phyloP scores from a whole-genome alignment of 2,888 invertebrate species.

The Lepas anatifera region DNA sequence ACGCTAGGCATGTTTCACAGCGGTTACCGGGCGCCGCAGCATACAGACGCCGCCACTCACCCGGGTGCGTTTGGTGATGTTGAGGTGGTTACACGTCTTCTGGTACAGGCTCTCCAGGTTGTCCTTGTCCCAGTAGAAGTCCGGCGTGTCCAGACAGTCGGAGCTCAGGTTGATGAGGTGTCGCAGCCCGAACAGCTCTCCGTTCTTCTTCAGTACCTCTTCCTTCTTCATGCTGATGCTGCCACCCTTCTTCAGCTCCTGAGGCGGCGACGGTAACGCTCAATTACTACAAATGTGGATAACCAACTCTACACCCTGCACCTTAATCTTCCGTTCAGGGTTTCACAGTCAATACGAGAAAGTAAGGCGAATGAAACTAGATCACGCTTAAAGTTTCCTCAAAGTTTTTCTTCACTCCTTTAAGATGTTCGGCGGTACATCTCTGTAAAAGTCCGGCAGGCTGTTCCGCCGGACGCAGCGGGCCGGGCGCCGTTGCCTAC shows the following conservation, averaged over 20 bases:
- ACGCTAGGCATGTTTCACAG: background rate
- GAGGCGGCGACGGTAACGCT: too few species aligned
- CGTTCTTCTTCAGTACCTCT: conserved; percentile 63
- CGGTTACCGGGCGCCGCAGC: background rate
- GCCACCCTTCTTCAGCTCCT: conserved; percentile 49
- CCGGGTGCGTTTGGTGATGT: conserved; percentile 67
- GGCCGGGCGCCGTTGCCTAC: too few species aligned
- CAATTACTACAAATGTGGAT: too few species aligned
- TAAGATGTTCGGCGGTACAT: too few species aligned
- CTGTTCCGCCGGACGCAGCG: too few species aligned
- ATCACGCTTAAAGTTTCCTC: too few species aligned
- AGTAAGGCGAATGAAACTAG: too few species aligned
- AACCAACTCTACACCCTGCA: too few species aligned
- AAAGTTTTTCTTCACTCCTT: too few species aligned
- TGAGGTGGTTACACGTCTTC: conserved; percentile 69
- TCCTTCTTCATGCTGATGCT: conserved; percentile 29
- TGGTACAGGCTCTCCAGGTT: conserved; percentile 72
- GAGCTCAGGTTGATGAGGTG: conserved; percentile 87
- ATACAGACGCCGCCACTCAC: conserved; percentile 36
- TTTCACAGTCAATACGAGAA: too few species aligned
- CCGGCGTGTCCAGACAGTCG: conserved; percentile 85
- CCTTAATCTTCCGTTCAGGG: too few species aligned
- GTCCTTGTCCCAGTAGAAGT: conserved; percentile 97
- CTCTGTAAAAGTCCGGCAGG: too few species aligned
- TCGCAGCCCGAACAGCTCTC: conserved; percentile 75